A percentile compares a stretch with the other conserved stretches of the same genome.
Conservation (phyloP, 2,797 vertebrate genomes). For the Morelia viridis region DNA sequence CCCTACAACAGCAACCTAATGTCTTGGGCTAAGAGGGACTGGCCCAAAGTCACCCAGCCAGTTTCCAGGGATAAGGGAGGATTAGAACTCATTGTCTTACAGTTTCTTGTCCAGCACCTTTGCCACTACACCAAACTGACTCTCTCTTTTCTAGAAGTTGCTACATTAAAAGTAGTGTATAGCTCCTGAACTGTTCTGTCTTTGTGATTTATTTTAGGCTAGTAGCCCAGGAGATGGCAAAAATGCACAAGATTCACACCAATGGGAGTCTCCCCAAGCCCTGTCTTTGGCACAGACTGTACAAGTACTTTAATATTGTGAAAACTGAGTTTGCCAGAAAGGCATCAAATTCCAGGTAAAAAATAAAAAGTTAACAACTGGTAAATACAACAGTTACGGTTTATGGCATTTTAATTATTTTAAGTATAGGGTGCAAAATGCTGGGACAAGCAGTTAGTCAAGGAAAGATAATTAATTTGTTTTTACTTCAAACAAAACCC, state of each 20-base stretch:
- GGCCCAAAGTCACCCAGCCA: neutral
- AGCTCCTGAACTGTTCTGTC: accelerated
- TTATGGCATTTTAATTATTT: neutral
- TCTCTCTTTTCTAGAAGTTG: neutral
- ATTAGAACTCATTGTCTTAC: neutral
- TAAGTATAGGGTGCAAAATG: neutral
- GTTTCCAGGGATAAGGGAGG: neutral
- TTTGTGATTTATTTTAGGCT: conserved; percentile 73
- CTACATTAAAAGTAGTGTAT: neutral
- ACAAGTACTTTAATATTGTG: conserved; percentile 88
- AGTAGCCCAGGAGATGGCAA: conserved; percentile 92
- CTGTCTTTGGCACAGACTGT: conserved; percentile 92
- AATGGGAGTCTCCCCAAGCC: conserved; percentile 93
- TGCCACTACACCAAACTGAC: neutral
- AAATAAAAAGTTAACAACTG: conserved; percentile 44
- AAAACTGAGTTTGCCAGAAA: conserved; percentile 87
- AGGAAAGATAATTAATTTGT: neutral
- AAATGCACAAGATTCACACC: conserved; percentile 91
- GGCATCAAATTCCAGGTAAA: conserved; percentile 85
- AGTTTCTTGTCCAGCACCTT: neutral
- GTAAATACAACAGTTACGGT: conserved; percentile 43
- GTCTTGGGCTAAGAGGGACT: neutral
- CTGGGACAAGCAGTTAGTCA: neutral
- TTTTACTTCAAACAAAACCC: neutral
- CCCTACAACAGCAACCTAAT: neutral